Evolutionary conservation across 2,888 invertebrate genomes (phyloP), one percentile per base, ranked within the genome.

Genomic region (Spilosoma lubricipeda): DNA sequence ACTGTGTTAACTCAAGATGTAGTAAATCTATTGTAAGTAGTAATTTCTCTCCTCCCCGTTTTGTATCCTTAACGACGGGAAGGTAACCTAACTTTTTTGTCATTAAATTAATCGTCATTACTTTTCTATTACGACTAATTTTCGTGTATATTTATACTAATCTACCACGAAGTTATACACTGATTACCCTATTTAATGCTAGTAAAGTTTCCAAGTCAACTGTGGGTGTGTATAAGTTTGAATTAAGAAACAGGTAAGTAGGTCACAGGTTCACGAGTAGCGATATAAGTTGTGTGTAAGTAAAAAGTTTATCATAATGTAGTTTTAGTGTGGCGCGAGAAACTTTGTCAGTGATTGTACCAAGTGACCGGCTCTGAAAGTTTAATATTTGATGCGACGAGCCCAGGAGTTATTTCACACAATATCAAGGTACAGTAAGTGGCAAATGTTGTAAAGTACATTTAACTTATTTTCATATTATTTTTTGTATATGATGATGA

Each of bases 251-350:
- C 30, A 63, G 63, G 67, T 48, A 67, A 48, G 30, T 67, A 20
- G 67, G 67, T 67, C 67, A 67, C 67, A 30, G 45, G 67, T 67
- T 27, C 67, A 67, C 67, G 33, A 67, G 48, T 33, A 67, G 33
- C 67, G 45, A 45, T 33, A 67, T 11, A 48, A 67, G 30, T 67
- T 45, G 30, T 48, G 30, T 48, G 27, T 48, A 48, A 67, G 30
- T 33, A 67, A 48, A 67, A 67, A 67, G 48, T 67, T 67, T 48
- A 23, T 48, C 48, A 13, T 48, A 48, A 67, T 67, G 48, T 30
- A 48, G 48, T 33, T 48, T 7, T 33, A 7, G 48, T 9, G 33
- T 45, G 13, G 11, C 33, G 2, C 67, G 23, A 48, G 13, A 48
- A 20, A 48, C 45, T 45, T 67, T 45, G 39, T 45, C 67, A 23